phyloP scores from a whole-genome alignment of 2,113 vertebrate species.

The Heptranchias perlo region DNA sequence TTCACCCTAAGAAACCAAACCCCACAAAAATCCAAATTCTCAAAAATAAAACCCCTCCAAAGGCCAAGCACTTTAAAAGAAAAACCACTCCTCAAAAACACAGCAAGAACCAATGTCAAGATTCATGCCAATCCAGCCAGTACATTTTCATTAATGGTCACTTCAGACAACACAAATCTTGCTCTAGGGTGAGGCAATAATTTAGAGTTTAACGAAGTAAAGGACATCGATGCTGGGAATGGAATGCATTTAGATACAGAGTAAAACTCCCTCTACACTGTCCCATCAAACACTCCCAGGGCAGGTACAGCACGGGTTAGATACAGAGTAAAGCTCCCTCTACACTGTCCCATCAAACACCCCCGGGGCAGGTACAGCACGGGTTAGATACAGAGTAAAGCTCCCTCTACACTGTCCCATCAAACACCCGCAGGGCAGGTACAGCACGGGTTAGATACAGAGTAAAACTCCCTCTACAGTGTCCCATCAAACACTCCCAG shows the following conservation, averaged over 20 bases:
- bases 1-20: not conserved
- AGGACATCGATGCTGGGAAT: not conserved
- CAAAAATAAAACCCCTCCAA: not conserved
- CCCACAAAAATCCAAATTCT: too few relatives aligned
- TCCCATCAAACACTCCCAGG: not conserved
- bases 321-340: not conserved
- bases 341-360: not conserved
- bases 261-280: not conserved
- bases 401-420: not conserved
- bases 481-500: not conserved
- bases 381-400: not conserved
- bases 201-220: not conserved
- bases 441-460: not conserved
- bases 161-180: not conserved
- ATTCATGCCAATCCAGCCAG: not conserved
- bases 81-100: not conserved
- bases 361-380: not conserved
- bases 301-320: not conserved
- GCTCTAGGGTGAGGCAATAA: not conserved
- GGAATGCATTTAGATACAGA: not conserved
- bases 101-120: too few relatives aligned
- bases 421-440: not conserved
- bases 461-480: not conserved
- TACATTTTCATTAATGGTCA: not conserved
- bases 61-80: not conserved